A percentile compares a stretch with the other conserved stretches of the same genome.
Conservation (phyloP, 2,888 invertebrate genomes). For the Tetragonisca angustula region DNA sequence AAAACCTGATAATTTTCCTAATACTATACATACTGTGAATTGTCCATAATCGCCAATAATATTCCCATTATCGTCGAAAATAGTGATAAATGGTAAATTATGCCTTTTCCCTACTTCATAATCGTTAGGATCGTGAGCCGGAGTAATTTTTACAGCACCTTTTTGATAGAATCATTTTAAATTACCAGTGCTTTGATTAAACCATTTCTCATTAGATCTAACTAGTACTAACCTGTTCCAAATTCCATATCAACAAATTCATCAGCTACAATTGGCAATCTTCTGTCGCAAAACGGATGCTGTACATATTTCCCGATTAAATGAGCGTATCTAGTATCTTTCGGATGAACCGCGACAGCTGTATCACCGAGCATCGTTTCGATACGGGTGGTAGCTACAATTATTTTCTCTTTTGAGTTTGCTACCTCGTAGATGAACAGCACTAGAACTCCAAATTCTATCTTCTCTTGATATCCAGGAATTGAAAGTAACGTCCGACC, state of each 20-base stretch:
- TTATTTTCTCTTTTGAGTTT: slow-evolving; percentile 90
- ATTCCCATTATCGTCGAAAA: slow-evolving; percentile 96
- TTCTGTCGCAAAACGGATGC: slow-evolving; percentile 95
- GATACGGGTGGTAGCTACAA: slow-evolving; percentile 98
- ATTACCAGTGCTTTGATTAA: not conserved
- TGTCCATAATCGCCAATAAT: slow-evolving; percentile 92
- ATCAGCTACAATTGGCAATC: slow-evolving; percentile 95
- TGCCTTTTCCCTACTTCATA: slow-evolving; percentile 97
- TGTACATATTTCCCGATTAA: slow-evolving; percentile 92
- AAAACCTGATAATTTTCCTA: not conserved
- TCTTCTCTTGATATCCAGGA: slow-evolving; percentile 95
- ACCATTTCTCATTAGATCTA: not conserved
- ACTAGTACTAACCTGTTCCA: slow-evolving; percentile 91
- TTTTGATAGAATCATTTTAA: slow-evolving; percentile 74
- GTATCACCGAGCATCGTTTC: slow-evolving; percentile 99
- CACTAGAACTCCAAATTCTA: slow-evolving; percentile 97
- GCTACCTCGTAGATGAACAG: slow-evolving; percentile 96
- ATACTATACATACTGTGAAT: slow-evolving; percentile 86
- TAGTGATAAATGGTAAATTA: slow-evolving; percentile 93
- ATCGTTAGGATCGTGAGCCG: slow-evolving; percentile 98
- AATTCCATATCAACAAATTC: slow-evolving; percentile 97
- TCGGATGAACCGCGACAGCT: slow-evolving; percentile 98
- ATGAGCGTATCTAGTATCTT: slow-evolving; percentile 93
- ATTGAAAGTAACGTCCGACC: slow-evolving; percentile 94
- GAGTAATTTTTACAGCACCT: slow-evolving; percentile 99